A percentile compares a stretch with the other conserved stretches of the same genome.
Conservation (phyloP, 2,113 vertebrate species). For the Tretioscincus oriximinensis region DNA sequence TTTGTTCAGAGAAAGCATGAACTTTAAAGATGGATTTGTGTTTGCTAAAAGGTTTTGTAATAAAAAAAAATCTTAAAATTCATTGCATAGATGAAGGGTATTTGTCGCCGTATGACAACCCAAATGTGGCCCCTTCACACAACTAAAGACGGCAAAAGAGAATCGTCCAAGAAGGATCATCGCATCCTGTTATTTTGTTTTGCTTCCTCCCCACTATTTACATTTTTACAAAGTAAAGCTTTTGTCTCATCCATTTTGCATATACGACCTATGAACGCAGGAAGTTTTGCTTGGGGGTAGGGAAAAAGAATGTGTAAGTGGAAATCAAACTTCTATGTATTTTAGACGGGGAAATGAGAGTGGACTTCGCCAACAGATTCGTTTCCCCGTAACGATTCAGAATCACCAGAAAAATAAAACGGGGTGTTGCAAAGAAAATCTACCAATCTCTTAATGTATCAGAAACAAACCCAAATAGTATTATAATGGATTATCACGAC, state of each 20-base stretch:
- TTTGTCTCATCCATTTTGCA: slow-evolving; percentile 97
- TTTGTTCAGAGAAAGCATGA: slow-evolving; percentile 88
- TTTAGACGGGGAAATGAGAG: slow-evolving; percentile 59
- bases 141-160: slow-evolving; percentile 82
- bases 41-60: slow-evolving; percentile 80
- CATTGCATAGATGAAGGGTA: slow-evolving; percentile 99
- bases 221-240: slow-evolving; percentile 99
- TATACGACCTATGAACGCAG: slow-evolving; percentile 93
- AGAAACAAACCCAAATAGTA: slow-evolving; percentile 74
- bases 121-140: slow-evolving; percentile 68
- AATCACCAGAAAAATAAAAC: slow-evolving; percentile 67
- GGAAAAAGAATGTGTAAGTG: not conserved
- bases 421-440: slow-evolving; percentile 70
- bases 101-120: slow-evolving; percentile 82
- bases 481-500: slow-evolving; percentile 32
- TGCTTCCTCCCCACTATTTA: slow-evolving; percentile 79
- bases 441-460: slow-evolving; percentile 71
- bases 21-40: slow-evolving; percentile 75
- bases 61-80: slow-evolving; percentile 83
- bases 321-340: slow-evolving; percentile 73
- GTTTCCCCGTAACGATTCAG: slow-evolving; percentile 77
- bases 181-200: slow-evolving; percentile 81
- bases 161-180: slow-evolving; percentile 84
- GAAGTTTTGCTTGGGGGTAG: slow-evolving; percentile 68
- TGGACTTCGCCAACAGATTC: slow-evolving; percentile 36